These are phyloP conservation scores for Drosophila pallidifrons DNA, from an alignment of 1,140 invertebrate species.

Conservation along the genomic window DNA sequence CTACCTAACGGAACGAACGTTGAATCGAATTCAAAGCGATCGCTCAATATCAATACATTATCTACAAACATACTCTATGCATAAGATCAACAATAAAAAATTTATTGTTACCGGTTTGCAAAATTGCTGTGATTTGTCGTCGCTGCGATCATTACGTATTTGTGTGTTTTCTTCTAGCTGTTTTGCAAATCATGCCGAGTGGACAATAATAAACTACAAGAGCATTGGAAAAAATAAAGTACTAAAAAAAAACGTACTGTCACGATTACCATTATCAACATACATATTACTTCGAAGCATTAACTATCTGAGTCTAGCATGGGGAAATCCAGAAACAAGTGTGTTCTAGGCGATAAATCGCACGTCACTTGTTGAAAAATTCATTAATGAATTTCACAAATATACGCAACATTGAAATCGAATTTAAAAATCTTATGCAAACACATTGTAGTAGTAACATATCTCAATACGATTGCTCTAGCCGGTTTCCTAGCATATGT, in stretches of 20 bases:
- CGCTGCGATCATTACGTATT: slow-evolving; percentile 9
- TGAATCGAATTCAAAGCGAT: neutral
- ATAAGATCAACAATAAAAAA: neutral
- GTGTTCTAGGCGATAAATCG: neutral
- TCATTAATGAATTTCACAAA: slow-evolving; percentile 42
- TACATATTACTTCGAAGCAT: neutral
- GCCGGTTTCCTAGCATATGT: neutral
- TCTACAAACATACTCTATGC: too few species aligned
- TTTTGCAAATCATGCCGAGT: slow-evolving; percentile 69
- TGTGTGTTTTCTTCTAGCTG: slow-evolving; percentile 1
- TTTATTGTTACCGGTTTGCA: slow-evolving; percentile 41
- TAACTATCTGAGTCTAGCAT: neutral
- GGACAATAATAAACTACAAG: slow-evolving; percentile 32
- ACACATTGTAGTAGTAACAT: too few species aligned
- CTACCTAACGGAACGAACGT: neutral
- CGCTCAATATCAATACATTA: neutral
- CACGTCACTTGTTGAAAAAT: neutral
- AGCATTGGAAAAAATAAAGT: neutral
- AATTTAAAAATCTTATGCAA: too few species aligned
- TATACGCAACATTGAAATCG: neutral
- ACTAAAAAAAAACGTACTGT: slow-evolving; percentile 5
- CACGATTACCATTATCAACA: slow-evolving; percentile 10
- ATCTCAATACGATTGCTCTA: neutral
- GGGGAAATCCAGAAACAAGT: neutral
- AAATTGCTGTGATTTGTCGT: slow-evolving; percentile 40